A percentile compares a stretch with the other conserved stretches of the same genome.
phyloP scores from a whole-genome alignment of 2,113 vertebrate species.

The Reinhardtius hippoglossoides region DNA sequence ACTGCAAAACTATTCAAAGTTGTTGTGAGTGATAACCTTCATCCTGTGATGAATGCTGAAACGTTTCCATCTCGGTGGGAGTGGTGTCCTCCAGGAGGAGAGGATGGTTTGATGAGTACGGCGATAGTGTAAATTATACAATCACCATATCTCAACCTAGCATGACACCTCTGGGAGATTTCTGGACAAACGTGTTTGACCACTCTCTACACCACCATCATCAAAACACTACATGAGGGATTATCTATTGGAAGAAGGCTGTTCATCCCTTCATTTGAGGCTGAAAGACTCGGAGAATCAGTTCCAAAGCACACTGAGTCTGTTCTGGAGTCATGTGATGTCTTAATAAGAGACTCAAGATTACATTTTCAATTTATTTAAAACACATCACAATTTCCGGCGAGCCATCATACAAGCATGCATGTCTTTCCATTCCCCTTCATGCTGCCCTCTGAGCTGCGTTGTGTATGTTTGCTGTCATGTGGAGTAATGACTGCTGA shows the following conservation, averaged over 20 bases:
- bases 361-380: neutral
- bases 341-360: neutral
- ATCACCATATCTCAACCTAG: too few species aligned
- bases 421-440: neutral
- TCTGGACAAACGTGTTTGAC: too few species aligned
- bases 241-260: neutral
- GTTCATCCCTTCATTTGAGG: neutral
- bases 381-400: neutral
- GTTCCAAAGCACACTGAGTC: too few species aligned
- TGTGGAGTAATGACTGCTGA: slow-evolving; percentile 57
- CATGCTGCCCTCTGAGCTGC: slow-evolving; percentile 2
- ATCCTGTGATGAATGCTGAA: too few species aligned
- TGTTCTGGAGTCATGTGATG: neutral
- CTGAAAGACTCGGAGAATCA: too few species aligned
- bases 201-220: neutral
- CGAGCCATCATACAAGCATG: neutral
- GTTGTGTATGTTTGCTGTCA: slow-evolving; percentile 50
- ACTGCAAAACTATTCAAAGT: too few species aligned
- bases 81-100: too few species aligned
- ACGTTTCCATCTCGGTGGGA: too few species aligned
- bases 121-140: too few species aligned
- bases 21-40: too few species aligned
- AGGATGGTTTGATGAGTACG: too few species aligned
- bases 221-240: neutral
- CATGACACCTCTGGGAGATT: too few species aligned